phyloP scores from a whole-genome alignment of 2,888 invertebrate genomes.

The Dryococelus australis region DNA sequence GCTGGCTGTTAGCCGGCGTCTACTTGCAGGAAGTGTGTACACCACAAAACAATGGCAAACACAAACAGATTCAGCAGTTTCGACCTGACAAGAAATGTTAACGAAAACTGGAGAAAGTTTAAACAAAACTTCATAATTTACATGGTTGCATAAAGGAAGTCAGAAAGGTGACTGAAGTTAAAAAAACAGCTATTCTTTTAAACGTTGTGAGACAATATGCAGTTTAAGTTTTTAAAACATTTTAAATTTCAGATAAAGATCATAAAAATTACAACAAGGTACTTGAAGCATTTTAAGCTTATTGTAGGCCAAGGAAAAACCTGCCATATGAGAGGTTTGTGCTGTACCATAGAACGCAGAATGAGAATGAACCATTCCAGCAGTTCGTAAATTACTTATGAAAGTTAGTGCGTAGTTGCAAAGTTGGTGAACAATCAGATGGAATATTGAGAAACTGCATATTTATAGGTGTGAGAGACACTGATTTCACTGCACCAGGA shows the following conservation, averaged over 20 bases:
- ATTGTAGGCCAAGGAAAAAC: constrained; percentile 5
- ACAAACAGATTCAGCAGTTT: not conserved
- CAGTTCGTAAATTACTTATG: not conserved
- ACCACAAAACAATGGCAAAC: not conserved
- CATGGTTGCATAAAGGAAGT: not conserved
- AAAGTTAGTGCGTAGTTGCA: not conserved
- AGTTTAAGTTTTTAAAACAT: not conserved
- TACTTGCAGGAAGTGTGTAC: too few species aligned
- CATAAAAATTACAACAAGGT: not conserved
- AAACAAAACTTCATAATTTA: constrained; percentile 21
- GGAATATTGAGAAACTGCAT: too few species aligned
- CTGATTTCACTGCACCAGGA: not conserved
- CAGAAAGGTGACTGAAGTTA: not conserved
- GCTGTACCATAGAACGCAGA: not conserved
- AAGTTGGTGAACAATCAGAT: not conserved
- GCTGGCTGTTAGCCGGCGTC: too few species aligned
- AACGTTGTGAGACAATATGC: constrained; percentile 6
- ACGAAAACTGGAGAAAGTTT: not conserved
- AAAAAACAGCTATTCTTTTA: not conserved
- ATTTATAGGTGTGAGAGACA: not conserved
- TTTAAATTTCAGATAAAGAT: not conserved
- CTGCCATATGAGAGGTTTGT: not conserved
- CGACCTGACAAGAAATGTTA: not conserved
- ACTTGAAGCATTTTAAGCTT: constrained; percentile 8
- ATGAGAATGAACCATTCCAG: not conserved